Percentiles rank a stretch among this genome's conserved stretches.
phyloP scores from a whole-genome alignment of 2,113 vertebrate species.

The Dipodomys spectabilis region DNA sequence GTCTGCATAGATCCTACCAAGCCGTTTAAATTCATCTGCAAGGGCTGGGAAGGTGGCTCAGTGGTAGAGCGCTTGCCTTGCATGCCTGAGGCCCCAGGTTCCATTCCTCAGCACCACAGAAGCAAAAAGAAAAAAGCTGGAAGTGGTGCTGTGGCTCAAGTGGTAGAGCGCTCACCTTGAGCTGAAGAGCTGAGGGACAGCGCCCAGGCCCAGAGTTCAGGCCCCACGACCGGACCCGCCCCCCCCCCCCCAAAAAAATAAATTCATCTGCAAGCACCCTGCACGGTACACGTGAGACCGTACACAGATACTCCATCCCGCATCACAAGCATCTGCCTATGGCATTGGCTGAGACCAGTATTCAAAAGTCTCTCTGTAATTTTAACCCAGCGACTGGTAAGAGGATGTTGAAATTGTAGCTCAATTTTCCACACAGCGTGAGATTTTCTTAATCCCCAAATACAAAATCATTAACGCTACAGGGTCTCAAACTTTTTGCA shows the following conservation, averaged over 20 bases:
- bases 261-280: neutral
- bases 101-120: too few species aligned
- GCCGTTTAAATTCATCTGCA: slow-evolving; percentile 10
- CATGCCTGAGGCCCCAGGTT: too few species aligned
- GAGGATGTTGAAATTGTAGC: neutral
- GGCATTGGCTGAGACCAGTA: neutral
- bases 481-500: neutral
- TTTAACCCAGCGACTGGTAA: neutral
- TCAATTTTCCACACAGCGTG: neutral
- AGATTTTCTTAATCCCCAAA: neutral
- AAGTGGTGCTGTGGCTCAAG: too few species aligned
- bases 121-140: too few species aligned
- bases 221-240: too few species aligned
- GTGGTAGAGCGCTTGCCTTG: too few species aligned
- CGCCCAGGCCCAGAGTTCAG: too few species aligned
- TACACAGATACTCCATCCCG: neutral
- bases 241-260: neutral
- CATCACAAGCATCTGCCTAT: neutral
- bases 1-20: neutral
- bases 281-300: neutral
- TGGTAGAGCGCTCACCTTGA: too few species aligned
- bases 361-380: neutral
- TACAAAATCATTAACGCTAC: neutral
- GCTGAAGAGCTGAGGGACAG: too few species aligned
- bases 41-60: neutral